Percentiles rank a stretch among this genome's conserved stretches.
These are phyloP conservation scores for Mechanitis mazaeus DNA, from an alignment of 2,888 invertebrate species.

Conservation along the genomic window DNA sequence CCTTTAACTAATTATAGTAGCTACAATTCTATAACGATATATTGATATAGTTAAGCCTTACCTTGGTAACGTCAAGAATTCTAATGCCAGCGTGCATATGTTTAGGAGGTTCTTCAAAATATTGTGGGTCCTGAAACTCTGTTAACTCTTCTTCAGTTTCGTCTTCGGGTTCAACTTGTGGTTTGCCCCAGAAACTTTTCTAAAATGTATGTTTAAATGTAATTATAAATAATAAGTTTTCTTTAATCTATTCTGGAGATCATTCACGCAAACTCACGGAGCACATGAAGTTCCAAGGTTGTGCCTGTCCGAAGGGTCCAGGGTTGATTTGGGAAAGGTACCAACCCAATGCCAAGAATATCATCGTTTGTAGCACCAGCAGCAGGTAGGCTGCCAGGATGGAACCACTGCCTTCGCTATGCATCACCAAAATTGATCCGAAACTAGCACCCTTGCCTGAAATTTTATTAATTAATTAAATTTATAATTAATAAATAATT, in stretches of 20 bases:
- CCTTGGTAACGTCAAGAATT: slow-evolving; percentile 57
- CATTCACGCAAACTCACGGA: slow-evolving; percentile 60
- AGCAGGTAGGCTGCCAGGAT: slow-evolving; percentile 28
- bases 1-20: too few species aligned
- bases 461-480: too few species aligned
- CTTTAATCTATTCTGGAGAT: background rate
- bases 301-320: slow-evolving; percentile 81
- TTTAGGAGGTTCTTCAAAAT: slow-evolving; percentile 44
- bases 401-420: slow-evolving; percentile 20
- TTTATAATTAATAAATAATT: too few species aligned
- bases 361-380: slow-evolving; percentile 53
- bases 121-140: slow-evolving; percentile 35
- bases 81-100: slow-evolving; percentile 50
- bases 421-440: slow-evolving; percentile 30
- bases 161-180: slow-evolving; percentile 37
- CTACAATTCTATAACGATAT: too few species aligned
- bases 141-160: slow-evolving; percentile 38
- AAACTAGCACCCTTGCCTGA: slow-evolving; percentile 39
- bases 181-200: slow-evolving; percentile 47
- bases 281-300: slow-evolving; percentile 79
- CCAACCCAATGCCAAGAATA: slow-evolving; percentile 57
- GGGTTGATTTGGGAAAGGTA: slow-evolving; percentile 64
- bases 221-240: background rate
- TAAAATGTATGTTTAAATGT: slow-evolving; percentile 22
- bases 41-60: slow-evolving; percentile 22